Conservation (phyloP, 2,888 invertebrate species). For the Erebia aethiops region DNA sequence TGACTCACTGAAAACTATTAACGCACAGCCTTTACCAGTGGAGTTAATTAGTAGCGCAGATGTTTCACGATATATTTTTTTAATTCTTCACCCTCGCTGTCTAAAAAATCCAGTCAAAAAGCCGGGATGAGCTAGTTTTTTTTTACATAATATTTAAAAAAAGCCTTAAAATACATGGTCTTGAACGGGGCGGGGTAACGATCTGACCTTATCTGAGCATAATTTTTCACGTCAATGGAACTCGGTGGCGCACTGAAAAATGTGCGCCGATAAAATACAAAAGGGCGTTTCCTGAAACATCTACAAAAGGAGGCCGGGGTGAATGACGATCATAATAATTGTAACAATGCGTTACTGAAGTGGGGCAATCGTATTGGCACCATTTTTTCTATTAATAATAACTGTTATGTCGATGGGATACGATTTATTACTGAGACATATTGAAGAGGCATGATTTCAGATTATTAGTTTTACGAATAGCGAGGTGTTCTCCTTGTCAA, state of each 20-base stretch:
- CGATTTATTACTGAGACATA: slow-evolving; percentile 3
- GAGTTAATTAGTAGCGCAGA: too few species aligned
- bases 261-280: slow-evolving; percentile 56
- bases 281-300: slow-evolving; percentile 51
- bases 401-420: slow-evolving; percentile 14
- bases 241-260: slow-evolving; percentile 58
- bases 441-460: neutral
- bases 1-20: too few species aligned
- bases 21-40: too few species aligned
- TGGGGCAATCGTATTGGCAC: slow-evolving; percentile 54
- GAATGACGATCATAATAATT: slow-evolving; percentile 65
- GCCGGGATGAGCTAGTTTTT: too few species aligned
- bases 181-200: slow-evolving; percentile 47
- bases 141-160: neutral
- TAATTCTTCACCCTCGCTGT: too few species aligned
- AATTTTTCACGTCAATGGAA: slow-evolving; percentile 65
- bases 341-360: slow-evolving; percentile 59
- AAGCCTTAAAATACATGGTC: neutral
- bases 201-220: slow-evolving; percentile 62
- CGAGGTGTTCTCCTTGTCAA: too few species aligned
- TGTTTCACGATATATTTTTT: too few species aligned
- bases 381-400: slow-evolving; percentile 24
- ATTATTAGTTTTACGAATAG: neutral
- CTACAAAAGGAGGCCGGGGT: slow-evolving; percentile 53
- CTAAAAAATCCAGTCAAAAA: too few species aligned